Evolutionary conservation across 2,888 invertebrate genomes (phyloP).

Genomic region (Watsonalla binaria): DNA sequence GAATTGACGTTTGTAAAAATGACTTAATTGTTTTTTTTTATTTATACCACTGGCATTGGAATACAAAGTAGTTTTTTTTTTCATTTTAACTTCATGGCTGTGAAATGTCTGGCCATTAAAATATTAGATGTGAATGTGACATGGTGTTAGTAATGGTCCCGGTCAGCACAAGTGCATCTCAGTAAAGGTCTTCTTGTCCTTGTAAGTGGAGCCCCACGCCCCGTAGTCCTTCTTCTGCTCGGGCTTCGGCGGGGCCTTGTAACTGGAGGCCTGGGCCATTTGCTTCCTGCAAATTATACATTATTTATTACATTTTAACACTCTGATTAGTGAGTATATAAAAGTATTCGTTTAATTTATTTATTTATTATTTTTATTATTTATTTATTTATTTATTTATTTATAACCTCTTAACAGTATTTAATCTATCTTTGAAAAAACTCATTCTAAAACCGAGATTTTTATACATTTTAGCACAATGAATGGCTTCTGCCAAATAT

Average conservation of each 20-base stretch:
- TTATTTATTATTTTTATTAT: too few relatives aligned
- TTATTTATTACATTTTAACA: too few relatives aligned
- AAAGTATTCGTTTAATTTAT: too few relatives aligned
- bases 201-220: constrained; percentile 85
- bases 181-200: constrained; percentile 85
- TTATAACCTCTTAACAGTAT: too few relatives aligned
- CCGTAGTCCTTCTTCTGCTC: constrained; percentile 76
- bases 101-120: constrained; percentile 6
- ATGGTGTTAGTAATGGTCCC: constrained; percentile 11
- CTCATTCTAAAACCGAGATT: too few relatives aligned
- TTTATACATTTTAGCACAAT: too few relatives aligned
- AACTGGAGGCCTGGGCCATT: constrained; percentile 42
- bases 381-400: too few relatives aligned
- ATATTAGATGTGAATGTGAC: constrained; percentile 29
- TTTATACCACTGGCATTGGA: too few relatives aligned
- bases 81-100: constrained; percentile 2
- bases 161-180: constrained; percentile 83
- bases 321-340: too few relatives aligned
- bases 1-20: neutral
- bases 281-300: constrained; percentile 45
- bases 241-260: constrained; percentile 53
- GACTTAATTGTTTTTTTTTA: neutral
- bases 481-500: too few relatives aligned
- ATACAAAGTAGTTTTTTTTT: neutral
- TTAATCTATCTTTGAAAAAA: too few relatives aligned